A percentile compares a stretch with the other conserved stretches of the same genome.
These are phyloP conservation scores for Ophthalmolycus amberensis DNA, from an alignment of 2,113 vertebrate species.

Conservation along the genomic window DNA sequence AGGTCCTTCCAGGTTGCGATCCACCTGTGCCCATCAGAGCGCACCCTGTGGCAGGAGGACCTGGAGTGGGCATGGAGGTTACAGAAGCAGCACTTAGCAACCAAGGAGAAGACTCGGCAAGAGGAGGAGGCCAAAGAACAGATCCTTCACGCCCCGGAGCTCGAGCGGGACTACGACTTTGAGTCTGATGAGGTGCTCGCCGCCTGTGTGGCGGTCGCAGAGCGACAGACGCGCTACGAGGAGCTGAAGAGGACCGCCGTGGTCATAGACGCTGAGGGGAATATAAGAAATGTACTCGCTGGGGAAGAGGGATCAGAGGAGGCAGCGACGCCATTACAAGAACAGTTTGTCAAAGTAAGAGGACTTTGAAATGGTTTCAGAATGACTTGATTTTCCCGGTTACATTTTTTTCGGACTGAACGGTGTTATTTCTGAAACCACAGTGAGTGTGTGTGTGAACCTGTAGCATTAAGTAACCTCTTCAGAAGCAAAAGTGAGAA, in stretches of 20 bases:
- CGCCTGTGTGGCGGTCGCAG: slow-evolving; percentile 92
- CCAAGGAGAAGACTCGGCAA: slow-evolving; percentile 69
- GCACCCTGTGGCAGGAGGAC: slow-evolving; percentile 92
- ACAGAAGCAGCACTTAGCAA: slow-evolving; percentile 82
- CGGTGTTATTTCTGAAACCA: slow-evolving; percentile 11
- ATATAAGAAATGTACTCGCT: slow-evolving; percentile 79
- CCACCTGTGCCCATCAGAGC: slow-evolving; percentile 90
- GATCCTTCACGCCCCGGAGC: slow-evolving; percentile 80
- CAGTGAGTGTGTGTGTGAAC: background rate
- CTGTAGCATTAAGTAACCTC: background rate
- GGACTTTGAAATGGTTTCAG: slow-evolving; percentile 60
- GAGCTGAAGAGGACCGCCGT: slow-evolving; percentile 79
- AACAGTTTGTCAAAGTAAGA: slow-evolving; percentile 89
- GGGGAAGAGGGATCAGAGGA: slow-evolving; percentile 74
- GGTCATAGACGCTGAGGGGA: slow-evolving; percentile 88
- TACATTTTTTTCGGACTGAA: background rate
- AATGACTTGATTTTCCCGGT: background rate
- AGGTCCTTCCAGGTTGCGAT: slow-evolving; percentile 94
- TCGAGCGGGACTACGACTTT: slow-evolving; percentile 94
- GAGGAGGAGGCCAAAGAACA: slow-evolving; percentile 75
- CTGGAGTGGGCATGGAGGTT: slow-evolving; percentile 90
- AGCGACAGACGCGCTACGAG: slow-evolving; percentile 86
- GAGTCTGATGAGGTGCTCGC: slow-evolving; percentile 95
- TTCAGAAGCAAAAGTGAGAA: background rate
- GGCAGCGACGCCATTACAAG: slow-evolving; percentile 71